Conservation (phyloP, 2,113 vertebrate genomes). For the Caracal caracal region DNA sequence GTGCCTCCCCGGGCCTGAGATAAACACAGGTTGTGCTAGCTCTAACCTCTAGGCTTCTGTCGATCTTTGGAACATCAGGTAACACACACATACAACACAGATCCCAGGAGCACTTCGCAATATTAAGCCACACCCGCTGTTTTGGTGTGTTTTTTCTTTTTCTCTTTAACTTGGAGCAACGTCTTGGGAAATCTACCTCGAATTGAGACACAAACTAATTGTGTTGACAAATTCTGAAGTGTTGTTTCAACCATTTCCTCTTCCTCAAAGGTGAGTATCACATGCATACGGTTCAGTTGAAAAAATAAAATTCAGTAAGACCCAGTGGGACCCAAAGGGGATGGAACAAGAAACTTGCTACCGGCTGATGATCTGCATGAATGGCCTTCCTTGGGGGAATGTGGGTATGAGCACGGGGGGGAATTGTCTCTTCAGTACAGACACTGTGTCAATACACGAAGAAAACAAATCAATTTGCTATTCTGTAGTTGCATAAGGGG, state of each 20-base stretch:
- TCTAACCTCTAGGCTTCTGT: fast-evolving
- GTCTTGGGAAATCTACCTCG: slow-evolving; percentile 68
- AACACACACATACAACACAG: fast-evolving
- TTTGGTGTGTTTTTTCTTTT: not conserved
- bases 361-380: not conserved
- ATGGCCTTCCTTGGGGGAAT: too few species aligned
- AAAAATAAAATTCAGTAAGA: not conserved
- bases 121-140: not conserved
- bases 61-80: fast-evolving
- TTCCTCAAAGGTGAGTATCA: slow-evolving; percentile 37
- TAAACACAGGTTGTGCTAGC: fast-evolving
- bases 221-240: slow-evolving; percentile 50
- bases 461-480: not conserved
- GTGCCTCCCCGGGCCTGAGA: not conserved
- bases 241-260: slow-evolving; percentile 48
- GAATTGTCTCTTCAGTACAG: not conserved
- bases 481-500: not conserved
- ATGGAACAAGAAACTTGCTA: fast-evolving
- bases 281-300: fast-evolving
- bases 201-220: slow-evolving; percentile 69
- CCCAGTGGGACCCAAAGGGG: not conserved
- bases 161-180: slow-evolving; percentile 51
- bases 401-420: fast-evolving
- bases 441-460: not conserved
- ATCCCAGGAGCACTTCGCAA: not conserved